Percentiles rank a stretch among this genome's conserved stretches.
Evolutionary conservation across 2,888 invertebrate species (phyloP).

Genomic region (Stenodera caucasica): DNA sequence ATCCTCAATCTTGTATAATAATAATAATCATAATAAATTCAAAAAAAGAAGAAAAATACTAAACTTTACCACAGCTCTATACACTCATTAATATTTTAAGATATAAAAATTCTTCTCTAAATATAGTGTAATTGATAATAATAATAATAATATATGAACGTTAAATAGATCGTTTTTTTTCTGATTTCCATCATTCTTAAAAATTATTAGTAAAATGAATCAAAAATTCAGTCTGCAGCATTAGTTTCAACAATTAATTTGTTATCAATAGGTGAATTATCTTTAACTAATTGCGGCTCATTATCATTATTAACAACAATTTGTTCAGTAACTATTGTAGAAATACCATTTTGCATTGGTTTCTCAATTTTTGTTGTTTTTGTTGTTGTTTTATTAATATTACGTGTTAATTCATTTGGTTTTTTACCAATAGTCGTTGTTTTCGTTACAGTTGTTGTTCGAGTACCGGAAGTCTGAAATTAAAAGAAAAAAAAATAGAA

Average conservation of each 20-base stretch:
- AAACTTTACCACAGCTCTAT: conserved; percentile 52
- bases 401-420: conserved; percentile 38
- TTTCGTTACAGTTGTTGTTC: conserved; percentile 46
- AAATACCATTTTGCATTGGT: conserved; percentile 47
- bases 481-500: conserved; percentile 17
- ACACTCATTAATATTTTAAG: conserved; percentile 46
- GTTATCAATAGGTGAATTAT: conserved; percentile 53
- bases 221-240: conserved; percentile 48
- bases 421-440: conserved; percentile 45
- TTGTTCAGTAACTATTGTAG: conserved; percentile 39
- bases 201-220: conserved; percentile 31
- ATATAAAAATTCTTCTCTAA: conserved; percentile 45
- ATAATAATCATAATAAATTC: conserved; percentile 18
- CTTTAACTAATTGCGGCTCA: conserved; percentile 43
- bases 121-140: conserved; percentile 38
- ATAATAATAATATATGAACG: conserved; percentile 16
- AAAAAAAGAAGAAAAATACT: conserved; percentile 26
- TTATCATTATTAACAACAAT: conserved; percentile 38
- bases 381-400: conserved; percentile 31
- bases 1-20: conserved; percentile 5
- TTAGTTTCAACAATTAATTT: conserved; percentile 47
- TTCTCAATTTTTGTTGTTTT: conserved; percentile 40
- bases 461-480: conserved; percentile 30
- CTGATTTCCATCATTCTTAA: not conserved
- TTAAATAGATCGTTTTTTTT: not conserved